Base-by-base conservation (phyloP, 2,888 invertebrate genomes). In the Ctenicera cuprea region DNA sequence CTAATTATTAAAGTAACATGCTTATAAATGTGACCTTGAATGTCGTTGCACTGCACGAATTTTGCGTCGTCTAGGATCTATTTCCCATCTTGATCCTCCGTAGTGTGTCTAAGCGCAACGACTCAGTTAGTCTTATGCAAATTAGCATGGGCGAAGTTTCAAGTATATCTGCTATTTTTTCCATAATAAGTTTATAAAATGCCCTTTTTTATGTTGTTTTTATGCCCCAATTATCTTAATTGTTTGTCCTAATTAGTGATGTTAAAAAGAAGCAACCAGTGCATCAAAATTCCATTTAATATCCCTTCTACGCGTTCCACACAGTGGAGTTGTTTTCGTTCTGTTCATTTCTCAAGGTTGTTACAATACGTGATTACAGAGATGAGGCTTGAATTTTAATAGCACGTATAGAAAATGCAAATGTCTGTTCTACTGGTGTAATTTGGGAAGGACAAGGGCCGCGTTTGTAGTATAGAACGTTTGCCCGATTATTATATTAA, bases 341-440 rank as follows among this genome's bases (percentile, higher is more conserved):
- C 67, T 67, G 43, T 67, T 67, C 54, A 59, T 30, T 67, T 59
- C 57, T 67, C 67, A 67, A 67, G 67, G 67, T 43, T 67, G 67
- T 57, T 57, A 67, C 67, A 57, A 67, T 67, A 67, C 65, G 52
- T 65, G 52, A 52, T 65, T 65, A 65, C 59, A 38, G 59, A 59
- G 59, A 59, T 59, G 59, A 20, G 59, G 38, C 38, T 20, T 59
- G 59, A 59, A 59, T 59, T 59, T 59, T 59, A 59, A 59, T 59
- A 38, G 38, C 38, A 33, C 38, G 33, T 59, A 59, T 38, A 38
- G 59, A 59, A 59, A 59, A 59, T 59, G 59, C 38, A 59, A 59
- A 59, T 59, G n/a, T 52, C 7, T 20, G 59, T 22, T 38, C 38
- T 38, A 14, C 59, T 59, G 59, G n/a, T 38, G 59, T 59, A 59